A percentile compares a stretch with the other conserved stretches of the same genome.
Evolutionary conservation across 92 coral and sea anemone genomes (phyloP).

Genomic region (Bergia puertoricense): DNA sequence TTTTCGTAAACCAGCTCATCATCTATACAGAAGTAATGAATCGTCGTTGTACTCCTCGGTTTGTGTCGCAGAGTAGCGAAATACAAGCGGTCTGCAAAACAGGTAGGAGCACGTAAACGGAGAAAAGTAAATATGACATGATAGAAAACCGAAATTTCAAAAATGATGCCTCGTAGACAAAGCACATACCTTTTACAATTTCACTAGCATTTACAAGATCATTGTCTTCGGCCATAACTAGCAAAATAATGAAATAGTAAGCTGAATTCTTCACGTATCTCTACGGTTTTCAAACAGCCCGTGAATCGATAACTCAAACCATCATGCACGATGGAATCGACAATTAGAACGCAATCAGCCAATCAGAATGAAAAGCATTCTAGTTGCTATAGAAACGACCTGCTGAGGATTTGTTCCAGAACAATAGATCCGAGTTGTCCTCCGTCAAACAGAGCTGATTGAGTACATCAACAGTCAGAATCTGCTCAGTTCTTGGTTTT

Average conservation of each 20-base stretch:
- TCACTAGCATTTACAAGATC: slow-evolving; percentile 87
- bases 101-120: slow-evolving; percentile 12
- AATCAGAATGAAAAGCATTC: slow-evolving; percentile 58
- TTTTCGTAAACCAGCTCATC: slow-evolving; percentile 98
- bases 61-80: slow-evolving; percentile 93
- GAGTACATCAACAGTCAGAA: not conserved
- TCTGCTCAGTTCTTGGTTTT: not conserved
- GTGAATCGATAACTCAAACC: slow-evolving; percentile 34
- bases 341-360: slow-evolving; percentile 51
- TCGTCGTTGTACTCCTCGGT: slow-evolving; percentile 79
- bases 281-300: slow-evolving; percentile 44
- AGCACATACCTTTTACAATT: slow-evolving; percentile 77
- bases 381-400: slow-evolving; percentile 58
- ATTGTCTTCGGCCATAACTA: slow-evolving; percentile 91
- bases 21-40: slow-evolving; percentile 93
- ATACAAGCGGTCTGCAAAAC: slow-evolving; percentile 87
- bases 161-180: not conserved
- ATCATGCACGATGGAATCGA: slow-evolving; percentile 40
- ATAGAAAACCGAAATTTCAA: not conserved
- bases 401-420: slow-evolving; percentile 44
- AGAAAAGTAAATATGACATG: slow-evolving; percentile 34
- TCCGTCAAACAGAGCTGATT: slow-evolving; percentile 16
- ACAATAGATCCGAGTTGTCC: slow-evolving; percentile 26
- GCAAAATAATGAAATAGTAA: slow-evolving; percentile 43
- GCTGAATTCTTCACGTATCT: slow-evolving; percentile 39